Evolutionary conservation across 2,888 invertebrate species (phyloP).

Genomic region (Eugnorisma glareosa): DNA sequence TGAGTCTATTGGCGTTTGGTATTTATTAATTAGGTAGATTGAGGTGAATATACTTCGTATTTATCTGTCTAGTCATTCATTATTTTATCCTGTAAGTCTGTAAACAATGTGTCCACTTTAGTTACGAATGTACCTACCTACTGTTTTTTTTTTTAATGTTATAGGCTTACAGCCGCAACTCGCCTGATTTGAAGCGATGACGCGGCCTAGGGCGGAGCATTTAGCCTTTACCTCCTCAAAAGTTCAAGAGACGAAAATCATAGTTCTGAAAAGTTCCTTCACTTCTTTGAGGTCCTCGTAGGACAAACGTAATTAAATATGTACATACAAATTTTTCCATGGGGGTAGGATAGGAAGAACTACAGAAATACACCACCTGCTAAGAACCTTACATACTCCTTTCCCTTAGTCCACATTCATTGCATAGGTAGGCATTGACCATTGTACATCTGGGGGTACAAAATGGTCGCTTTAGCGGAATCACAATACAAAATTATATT

Average conservation of each 20-base stretch:
- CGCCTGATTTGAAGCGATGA: background rate
- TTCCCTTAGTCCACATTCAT: no score
- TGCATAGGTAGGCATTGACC: no score
- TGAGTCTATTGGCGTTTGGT: background rate
- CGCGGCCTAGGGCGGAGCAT: background rate
- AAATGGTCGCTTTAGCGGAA: no score
- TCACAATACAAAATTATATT: no score
- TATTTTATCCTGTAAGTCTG: background rate
- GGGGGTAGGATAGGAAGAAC: no score
- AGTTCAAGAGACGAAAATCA: background rate
- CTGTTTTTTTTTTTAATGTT: no score
- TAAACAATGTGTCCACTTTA: background rate
- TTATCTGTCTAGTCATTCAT: slow-evolving; percentile 16
- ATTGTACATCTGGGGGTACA: no score
- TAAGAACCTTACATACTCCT: no score
- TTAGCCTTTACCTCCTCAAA: background rate
- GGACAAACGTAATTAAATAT: background rate
- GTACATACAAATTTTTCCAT: no score
- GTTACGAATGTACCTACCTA: background rate
- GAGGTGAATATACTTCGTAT: background rate
- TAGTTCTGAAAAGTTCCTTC: no score
- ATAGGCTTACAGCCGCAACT: no score
- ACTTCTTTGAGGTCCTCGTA: background rate
- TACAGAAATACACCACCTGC: no score
- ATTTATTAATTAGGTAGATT: background rate